Evolutionary conservation across 1,140 invertebrate species (phyloP), one percentile per base, ranked within the genome.

Genomic region (Zaprionus taronus): DNA sequence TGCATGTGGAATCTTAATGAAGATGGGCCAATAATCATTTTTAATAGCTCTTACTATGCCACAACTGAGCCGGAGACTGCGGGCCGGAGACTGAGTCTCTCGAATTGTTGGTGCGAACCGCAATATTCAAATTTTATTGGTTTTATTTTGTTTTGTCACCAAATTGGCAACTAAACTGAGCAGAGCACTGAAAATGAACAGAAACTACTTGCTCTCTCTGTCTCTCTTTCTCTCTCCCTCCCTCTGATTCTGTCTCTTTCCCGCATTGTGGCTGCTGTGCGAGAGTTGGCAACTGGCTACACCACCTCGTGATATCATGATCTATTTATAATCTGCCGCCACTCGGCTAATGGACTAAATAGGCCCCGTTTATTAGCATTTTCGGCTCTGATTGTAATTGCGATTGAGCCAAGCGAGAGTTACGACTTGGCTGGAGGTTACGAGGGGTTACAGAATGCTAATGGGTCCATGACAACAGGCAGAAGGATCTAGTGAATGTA

Each of bases 111-210:
- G 31, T 41, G 58, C 73, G 69, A 66, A 70, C 77, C 63, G 22
- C 74, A 79, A 84, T 89, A 89, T 89, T 89, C 79, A 85, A 89
- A 89, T 89, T 77, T 83, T 79, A 90, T 89, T 75, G 79, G 56
- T 62, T 90, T 81, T 85, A 83, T 80, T 47, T 72, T 86, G 80
- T 78, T 72, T 80, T 86, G 83, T 86, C 83, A 86, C 80, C 72
- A 87, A 86, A 89, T 89, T 84, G 81, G 84, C 84, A 89, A 89
- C 84, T 89, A 77, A 85, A 81, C 62, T 51, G 20, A 72, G 70
- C 79, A 72, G 58, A 81, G 72, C 77, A 80, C 77, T 80, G 49
- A 53, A 71, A 57, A 51, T 56, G 26, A 80, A 68, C 82, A 56
- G 69, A 79, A 74, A 73, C 84, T 86, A 81, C 72, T 85, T 85